A percentile compares a stretch with the other conserved stretches of the same genome.
phyloP scores from a whole-genome alignment of 2,113 vertebrate species.

The Chrysochloris asiatica region DNA sequence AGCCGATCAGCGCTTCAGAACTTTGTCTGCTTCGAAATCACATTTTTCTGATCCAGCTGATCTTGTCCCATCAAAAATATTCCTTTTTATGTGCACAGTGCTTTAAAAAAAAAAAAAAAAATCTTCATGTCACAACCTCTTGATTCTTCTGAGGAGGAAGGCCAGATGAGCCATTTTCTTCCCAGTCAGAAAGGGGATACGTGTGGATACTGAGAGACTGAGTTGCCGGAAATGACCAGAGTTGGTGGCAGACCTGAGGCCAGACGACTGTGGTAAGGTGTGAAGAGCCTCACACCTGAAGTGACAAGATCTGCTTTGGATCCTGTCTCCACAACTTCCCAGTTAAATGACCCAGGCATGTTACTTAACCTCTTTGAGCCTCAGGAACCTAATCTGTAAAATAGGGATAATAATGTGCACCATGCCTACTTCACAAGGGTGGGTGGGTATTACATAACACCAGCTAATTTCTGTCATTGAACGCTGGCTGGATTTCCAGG shows the following conservation, averaged over 20 bases:
- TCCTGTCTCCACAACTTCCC: background rate
- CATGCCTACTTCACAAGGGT: background rate
- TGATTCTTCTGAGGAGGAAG: background rate
- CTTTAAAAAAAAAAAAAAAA: slow-evolving; percentile 34
- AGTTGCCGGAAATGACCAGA: background rate
- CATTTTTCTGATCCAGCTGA: background rate
- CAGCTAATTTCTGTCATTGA: slow-evolving; percentile 56
- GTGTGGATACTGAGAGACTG: background rate
- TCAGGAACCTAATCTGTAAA: slow-evolving; percentile 30
- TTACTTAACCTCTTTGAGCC: slow-evolving; percentile 30
- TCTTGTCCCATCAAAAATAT: slow-evolving; percentile 12
- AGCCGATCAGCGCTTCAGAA: background rate
- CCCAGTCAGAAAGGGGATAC: background rate
- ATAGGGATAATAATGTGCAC: slow-evolving; percentile 22
- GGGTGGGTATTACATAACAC: slow-evolving; percentile 25
- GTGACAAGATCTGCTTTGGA: background rate
- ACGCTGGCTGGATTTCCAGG: slow-evolving; percentile 34
- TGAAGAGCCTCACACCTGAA: slow-evolving; percentile 15
- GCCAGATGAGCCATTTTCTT: background rate
- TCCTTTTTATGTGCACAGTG: slow-evolving; percentile 5
- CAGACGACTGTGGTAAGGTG: background rate
- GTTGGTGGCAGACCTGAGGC: background rate
- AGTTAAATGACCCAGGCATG: background rate
- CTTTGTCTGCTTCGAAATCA: background rate
- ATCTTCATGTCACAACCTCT: background rate